A percentile compares a stretch with the other conserved stretches of the same genome.
Conservation (phyloP, 2,113 vertebrate genomes). For the Tapirus terrestris region DNA sequence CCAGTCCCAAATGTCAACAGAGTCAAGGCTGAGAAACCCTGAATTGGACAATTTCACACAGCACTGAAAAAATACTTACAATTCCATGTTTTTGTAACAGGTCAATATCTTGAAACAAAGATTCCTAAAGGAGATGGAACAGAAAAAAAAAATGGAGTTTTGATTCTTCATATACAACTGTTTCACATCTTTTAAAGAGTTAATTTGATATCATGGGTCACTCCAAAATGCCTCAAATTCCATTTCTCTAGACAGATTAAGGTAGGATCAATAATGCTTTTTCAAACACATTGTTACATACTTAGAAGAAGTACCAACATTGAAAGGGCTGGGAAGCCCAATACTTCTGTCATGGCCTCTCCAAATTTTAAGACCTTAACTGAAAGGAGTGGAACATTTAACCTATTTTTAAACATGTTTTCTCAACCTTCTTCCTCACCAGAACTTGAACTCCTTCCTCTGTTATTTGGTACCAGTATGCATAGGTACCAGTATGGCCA, state of each 20-base stretch:
- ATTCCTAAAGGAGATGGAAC: conserved; percentile 88
- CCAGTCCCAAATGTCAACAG: not conserved
- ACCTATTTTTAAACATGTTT: conserved; percentile 33
- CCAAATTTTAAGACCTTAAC: conserved; percentile 16
- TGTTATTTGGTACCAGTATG: not conserved
- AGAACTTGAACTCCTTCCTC: not conserved
- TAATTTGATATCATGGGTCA: conserved; percentile 26
- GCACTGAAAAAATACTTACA: conserved; percentile 89
- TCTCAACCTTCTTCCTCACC: not conserved
- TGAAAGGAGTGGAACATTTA: conserved; percentile 31
- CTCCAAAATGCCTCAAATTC: conserved; percentile 62
- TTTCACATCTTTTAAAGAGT: conserved; percentile 47
- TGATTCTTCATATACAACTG: conserved; percentile 44
- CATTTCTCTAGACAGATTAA: not conserved
- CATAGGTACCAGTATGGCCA: not conserved
- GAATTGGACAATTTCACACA: conserved; percentile 26
- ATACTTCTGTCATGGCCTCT: not conserved
- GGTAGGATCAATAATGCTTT: not conserved
- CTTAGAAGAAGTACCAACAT: not conserved
- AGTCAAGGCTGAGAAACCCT: not conserved
- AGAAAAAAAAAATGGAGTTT: not conserved
- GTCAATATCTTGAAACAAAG: conserved; percentile 98
- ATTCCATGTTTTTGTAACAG: conserved; percentile 98
- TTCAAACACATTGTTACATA: conserved; percentile 22
- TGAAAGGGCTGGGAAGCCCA: not conserved